Conservation (phyloP, 2,113 vertebrate genomes). For the Notiomystis cincta region DNA sequence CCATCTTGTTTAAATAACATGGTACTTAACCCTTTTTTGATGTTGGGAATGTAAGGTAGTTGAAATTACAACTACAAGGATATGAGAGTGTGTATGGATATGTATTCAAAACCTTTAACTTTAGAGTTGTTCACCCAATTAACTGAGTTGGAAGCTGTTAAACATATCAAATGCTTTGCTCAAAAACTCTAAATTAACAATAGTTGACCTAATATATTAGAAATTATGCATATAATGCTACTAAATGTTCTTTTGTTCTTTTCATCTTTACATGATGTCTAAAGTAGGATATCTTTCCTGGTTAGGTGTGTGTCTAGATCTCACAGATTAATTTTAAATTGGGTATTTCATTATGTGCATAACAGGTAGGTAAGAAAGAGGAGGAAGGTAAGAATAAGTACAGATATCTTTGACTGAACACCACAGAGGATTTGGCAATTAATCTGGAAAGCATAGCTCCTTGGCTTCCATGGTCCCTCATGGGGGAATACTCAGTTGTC, state of each 20-base stretch:
- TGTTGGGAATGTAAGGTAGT: conserved; percentile 36
- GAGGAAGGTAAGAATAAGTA: not conserved
- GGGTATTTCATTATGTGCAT: fast-evolving
- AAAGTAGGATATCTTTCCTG: not conserved
- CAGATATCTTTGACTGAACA: not conserved
- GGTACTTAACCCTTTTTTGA: conserved; percentile 58
- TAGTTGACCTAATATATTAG: not conserved
- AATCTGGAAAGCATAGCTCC: not conserved
- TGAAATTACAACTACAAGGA: conserved; percentile 51
- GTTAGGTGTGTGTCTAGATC: not conserved
- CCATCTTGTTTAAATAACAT: conserved; percentile 67
- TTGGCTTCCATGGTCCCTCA: not conserved
- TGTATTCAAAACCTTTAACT: not conserved
- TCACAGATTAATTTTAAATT: not conserved
- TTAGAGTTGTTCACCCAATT: not conserved
- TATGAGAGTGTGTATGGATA: not conserved
- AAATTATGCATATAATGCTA: not conserved
- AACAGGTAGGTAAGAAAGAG: not conserved
- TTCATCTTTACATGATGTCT: not conserved
- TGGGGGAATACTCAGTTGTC: not conserved
- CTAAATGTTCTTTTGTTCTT: not conserved
- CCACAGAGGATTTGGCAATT: not conserved
- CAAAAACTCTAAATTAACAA: not conserved
- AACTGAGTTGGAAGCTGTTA: not conserved
- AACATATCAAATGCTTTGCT: not conserved